These are phyloP conservation scores for Tenebrio molitor DNA, from an alignment of 1,140 invertebrate genomes.

Conservation along the genomic window DNA sequence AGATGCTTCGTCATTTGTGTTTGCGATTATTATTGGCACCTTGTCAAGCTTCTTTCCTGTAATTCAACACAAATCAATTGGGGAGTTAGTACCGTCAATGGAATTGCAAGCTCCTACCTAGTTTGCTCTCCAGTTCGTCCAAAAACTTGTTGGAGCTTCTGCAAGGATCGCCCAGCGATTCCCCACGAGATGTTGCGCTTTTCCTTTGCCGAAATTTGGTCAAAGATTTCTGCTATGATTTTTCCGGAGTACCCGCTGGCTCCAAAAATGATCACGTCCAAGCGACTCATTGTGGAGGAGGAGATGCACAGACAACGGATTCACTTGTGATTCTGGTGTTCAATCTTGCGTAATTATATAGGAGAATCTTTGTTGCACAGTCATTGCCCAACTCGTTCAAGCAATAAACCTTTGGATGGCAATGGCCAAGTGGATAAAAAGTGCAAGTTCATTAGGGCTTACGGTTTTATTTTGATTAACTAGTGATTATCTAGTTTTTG, in stretches of 20 bases:
- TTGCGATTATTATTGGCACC: slow-evolving; percentile 80
- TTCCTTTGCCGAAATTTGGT: slow-evolving; percentile 57
- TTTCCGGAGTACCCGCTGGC: slow-evolving; percentile 88
- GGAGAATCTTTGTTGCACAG: too few relatives aligned
- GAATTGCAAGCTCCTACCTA: too few relatives aligned
- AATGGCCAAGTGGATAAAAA: too few relatives aligned
- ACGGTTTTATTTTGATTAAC: too few relatives aligned
- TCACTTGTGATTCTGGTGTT: too few relatives aligned
- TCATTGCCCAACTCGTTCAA: too few relatives aligned
- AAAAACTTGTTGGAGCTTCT: slow-evolving; percentile 79
- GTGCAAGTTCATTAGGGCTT: too few relatives aligned
- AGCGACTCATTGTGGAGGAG: slow-evolving; percentile 64
- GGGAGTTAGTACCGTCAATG: too few relatives aligned
- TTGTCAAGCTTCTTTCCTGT: slow-evolving; percentile 53
- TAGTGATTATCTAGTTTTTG: too few relatives aligned
- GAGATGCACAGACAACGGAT: too few relatives aligned
- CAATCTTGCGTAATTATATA: too few relatives aligned
- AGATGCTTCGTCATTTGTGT: slow-evolving; percentile 79
- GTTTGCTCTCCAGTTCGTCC: slow-evolving; percentile 68
- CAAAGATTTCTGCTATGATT: slow-evolving; percentile 69
- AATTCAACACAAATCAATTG: background rate
- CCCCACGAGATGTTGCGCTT: slow-evolving; percentile 72
- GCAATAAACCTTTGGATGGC: too few relatives aligned
- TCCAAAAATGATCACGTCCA: slow-evolving; percentile 83
- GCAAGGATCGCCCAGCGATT: slow-evolving; percentile 77